These are phyloP conservation scores for Thamnaconus septentrionalis DNA, from an alignment of 2,113 vertebrate genomes.

Conservation along the genomic window DNA sequence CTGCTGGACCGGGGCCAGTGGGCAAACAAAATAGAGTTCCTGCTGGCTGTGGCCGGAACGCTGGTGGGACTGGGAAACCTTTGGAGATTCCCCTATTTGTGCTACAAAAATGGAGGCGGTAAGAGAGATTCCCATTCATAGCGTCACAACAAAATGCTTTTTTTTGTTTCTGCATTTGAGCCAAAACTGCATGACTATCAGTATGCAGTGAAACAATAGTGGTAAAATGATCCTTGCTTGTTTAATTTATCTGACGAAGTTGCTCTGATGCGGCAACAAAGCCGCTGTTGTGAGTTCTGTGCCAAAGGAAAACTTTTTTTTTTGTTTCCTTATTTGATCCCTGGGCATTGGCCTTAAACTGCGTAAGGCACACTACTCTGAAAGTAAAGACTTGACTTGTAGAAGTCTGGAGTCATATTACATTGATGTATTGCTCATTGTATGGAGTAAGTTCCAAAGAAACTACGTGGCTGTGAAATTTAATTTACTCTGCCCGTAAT, in stretches of 20 bases:
- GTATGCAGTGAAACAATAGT: not conserved
- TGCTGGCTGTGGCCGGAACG: slow-evolving; percentile 66
- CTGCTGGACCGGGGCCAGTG: slow-evolving; percentile 66
- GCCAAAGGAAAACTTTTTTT: not conserved
- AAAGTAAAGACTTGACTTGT: not conserved
- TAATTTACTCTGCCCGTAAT: no score
- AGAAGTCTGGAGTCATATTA: not conserved
- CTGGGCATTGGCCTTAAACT: not conserved
- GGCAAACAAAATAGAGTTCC: slow-evolving; percentile 65
- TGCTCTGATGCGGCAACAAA: not conserved
- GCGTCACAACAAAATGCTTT: no score
- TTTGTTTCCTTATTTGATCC: not conserved
- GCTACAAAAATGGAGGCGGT: slow-evolving; percentile 73
- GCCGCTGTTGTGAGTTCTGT: not conserved
- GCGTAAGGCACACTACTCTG: no score
- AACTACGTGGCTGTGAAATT: no score
- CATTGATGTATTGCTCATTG: not conserved
- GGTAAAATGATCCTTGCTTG: not conserved
- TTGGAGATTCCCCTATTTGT: slow-evolving; percentile 72
- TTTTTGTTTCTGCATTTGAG: no score
- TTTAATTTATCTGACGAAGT: not conserved
- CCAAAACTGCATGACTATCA: not conserved
- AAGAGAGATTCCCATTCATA: slow-evolving; percentile 10
- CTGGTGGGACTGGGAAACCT: slow-evolving; percentile 68
- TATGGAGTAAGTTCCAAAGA: no score